Evolutionary conservation across 2,888 invertebrate species (phyloP), one percentile per base, ranked within the genome.

Genomic region (Drosophila paracracens): DNA sequence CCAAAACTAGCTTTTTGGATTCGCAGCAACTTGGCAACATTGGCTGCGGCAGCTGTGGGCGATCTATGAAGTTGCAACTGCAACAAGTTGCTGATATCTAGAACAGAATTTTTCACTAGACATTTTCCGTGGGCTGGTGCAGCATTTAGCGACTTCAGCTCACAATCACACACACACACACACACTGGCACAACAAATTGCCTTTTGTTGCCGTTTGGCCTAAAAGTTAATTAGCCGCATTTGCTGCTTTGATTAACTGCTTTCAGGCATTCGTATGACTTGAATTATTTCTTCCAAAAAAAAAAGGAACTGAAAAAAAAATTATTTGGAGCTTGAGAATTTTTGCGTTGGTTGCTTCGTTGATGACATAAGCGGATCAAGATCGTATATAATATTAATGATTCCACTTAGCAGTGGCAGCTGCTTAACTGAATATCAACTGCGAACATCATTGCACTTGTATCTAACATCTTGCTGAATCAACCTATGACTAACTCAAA

Each of bases 201-300:
- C 82, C 88, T 74, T 85, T 79, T 80, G 85, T 83, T 85, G 77
- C 61, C 74, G 73, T 51, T 79, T 89, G 82, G 89, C 89, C 88
- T 74, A 79, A 84, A 85, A 89, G 70, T 85, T 88, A 86, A 89
- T 86, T 86, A 86, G 88, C 88, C 88, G 76, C 85, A 88, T 89
- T 85, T 82, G 80, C 81, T 75, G 83, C 73, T 89, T 76, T 89
- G 88, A 88, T 88, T 89, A 84, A 85, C 74, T 74, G 81, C 70
- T 80, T 82, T 88, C 66, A 66, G 74, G 43, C 69, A 77, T 67
- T 70, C 69, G 69, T 60, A 73, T 70, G 79, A 88, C 76, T 65
- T 88, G 73, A 76, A 71, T 76, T 79, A 73, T 81, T 68, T 76
- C 52, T 35, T 51, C 59, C 60, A 33, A 74, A 68, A 67, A 74